Evolutionary conservation across 2,888 invertebrate genomes (phyloP).

Genomic region (Calliphora vomitoria): DNA sequence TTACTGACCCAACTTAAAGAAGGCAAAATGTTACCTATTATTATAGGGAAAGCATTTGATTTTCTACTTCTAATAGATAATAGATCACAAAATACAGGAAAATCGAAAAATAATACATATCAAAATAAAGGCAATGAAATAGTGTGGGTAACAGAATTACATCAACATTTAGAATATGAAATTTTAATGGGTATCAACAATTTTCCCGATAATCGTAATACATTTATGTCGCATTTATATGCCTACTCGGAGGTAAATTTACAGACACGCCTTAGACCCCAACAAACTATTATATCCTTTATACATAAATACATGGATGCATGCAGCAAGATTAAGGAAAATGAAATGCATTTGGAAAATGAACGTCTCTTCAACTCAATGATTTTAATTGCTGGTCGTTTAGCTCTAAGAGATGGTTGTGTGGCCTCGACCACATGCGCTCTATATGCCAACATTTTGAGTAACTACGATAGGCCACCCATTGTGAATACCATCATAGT

Average conservation of each 20-base stretch:
- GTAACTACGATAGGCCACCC: constrained; percentile 81
- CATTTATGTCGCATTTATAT: constrained; percentile 80
- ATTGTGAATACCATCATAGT: constrained; percentile 83
- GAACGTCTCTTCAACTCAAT: constrained; percentile 83
- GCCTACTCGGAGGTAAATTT: constrained; percentile 82
- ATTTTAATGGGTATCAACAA: constrained; percentile 78
- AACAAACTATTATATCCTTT: constrained; percentile 78
- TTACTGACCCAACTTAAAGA: constrained; percentile 78
- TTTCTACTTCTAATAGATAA: constrained; percentile 80
- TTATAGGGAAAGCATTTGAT: constrained; percentile 82
- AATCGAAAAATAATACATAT: constrained; percentile 35
- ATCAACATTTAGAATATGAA: constrained; percentile 77
- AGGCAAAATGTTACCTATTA: constrained; percentile 80
- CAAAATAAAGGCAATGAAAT: constrained; percentile 52
- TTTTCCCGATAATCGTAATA: constrained; percentile 80
- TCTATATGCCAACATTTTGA: constrained; percentile 77
- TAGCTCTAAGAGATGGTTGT: constrained; percentile 80
- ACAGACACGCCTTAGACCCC: constrained; percentile 77
- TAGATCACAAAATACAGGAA: constrained; percentile 77
- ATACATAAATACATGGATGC: constrained; percentile 81
- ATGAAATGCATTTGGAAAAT: constrained; percentile 81
- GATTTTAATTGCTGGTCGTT: constrained; percentile 81
- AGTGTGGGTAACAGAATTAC: constrained; percentile 80
- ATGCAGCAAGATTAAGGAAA: constrained; percentile 79
- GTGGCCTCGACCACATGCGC: constrained; percentile 78